Base-by-base conservation (phyloP, 2,888 invertebrate species). In the Malthinus flaveolus region DNA sequence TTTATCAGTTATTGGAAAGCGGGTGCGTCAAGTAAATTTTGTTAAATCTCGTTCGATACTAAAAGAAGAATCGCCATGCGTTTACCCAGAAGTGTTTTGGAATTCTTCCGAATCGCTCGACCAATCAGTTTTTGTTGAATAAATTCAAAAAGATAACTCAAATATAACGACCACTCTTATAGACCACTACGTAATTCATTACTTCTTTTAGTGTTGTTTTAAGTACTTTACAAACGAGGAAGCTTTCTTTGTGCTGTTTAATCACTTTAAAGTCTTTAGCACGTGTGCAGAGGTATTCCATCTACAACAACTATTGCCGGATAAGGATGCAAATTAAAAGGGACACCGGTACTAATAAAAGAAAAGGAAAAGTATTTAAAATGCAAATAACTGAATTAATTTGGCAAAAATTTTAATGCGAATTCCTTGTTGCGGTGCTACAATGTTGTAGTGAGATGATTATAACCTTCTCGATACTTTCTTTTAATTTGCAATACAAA, bases 211-310 rank as follows among this genome's bases (percentile, higher is more conserved):
- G 39, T 42, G 15, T 42, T 42, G 23, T 15, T 42, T 9, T 13
- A 42, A n/a, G 13, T 13, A 23, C 39, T 59, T 59, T 49, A 49
- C 59, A 54, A 59, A 49, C 34, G 35, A 42, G 39, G 13, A 50
- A 37, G 33, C 54, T 55, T 55, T 55, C 54, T 59, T 59, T 54
- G 59, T 59, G 39, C 53, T 59, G 49, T 50, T 45, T 33, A 45
- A 12, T 15, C 11, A 48, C 35, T 8, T 32, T 33, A 9, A 32
- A 47, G 13, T 11, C 6, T 15, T 35, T 15, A 35, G 15, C 35
- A 35, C 39, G 15, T 42, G 39, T 23, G 7, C n/a, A n/a, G 5
- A 23, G 23, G 23, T 23, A 23, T 23, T 23, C 5, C 3, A 23
- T 23, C 5, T 23, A 23, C 5, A 23, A 23, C 23, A 23, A 23